These are phyloP conservation scores for Metaphire vulgaris DNA, from an alignment of 1,140 invertebrate species.

Conservation along the genomic window DNA sequence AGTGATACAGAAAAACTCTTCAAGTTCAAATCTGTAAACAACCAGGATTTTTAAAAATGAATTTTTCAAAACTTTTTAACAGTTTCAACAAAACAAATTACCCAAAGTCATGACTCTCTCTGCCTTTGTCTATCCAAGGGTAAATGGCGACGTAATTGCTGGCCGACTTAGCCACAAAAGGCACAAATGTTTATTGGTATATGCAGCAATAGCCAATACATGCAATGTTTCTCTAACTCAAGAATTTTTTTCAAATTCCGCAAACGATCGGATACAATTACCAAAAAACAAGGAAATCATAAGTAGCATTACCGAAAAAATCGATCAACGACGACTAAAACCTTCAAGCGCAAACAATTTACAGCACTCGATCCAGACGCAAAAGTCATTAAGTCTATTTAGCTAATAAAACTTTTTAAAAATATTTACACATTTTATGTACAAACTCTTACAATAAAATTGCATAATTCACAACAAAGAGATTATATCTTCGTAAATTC, in stretches of 20 bases:
- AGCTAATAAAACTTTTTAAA: neutral
- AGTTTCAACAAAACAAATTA: too few relatives aligned
- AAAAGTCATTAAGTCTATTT: neutral
- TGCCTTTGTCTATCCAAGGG: too few relatives aligned
- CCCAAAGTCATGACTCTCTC: too few relatives aligned
- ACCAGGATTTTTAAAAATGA: too few relatives aligned
- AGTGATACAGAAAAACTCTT: too few relatives aligned
- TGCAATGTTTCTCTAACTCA: too few relatives aligned
- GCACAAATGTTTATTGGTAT: neutral
- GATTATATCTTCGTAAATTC: neutral
- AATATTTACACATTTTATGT: neutral
- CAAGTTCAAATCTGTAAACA: too few relatives aligned
- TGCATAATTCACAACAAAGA: neutral
- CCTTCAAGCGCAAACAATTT: neutral
- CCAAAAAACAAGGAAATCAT: neutral
- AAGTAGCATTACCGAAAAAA: neutral
- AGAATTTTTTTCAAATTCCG: neutral
- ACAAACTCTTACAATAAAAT: neutral
- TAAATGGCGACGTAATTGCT: too few relatives aligned
- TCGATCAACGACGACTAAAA: neutral
- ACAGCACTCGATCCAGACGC: neutral
- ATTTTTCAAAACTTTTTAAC: too few relatives aligned
- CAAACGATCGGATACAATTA: neutral
- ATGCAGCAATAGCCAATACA: too few relatives aligned
- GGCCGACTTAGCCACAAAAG: neutral